Percentiles rank a stretch among this genome's conserved stretches.
These are phyloP conservation scores for Enteromius treurensis DNA, from an alignment of 2,797 vertebrate species.

Conservation along the genomic window DNA sequence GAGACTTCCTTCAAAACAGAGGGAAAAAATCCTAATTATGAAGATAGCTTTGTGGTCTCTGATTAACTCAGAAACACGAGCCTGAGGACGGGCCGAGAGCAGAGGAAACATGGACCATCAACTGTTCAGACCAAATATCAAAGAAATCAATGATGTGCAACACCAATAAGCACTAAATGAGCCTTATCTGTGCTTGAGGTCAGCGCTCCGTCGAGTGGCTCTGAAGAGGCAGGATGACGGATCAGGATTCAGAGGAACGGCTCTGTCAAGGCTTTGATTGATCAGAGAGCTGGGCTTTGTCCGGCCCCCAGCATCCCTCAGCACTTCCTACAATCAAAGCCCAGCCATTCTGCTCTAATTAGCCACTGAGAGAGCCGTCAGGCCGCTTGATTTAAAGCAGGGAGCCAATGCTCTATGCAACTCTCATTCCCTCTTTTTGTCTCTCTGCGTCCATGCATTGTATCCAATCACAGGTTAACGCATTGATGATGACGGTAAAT, in stretches of 20 bases:
- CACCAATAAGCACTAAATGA: slow-evolving; percentile 12
- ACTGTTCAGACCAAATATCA: slow-evolving; percentile 29
- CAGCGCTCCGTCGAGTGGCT: slow-evolving; percentile 7
- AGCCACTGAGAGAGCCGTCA: slow-evolving; percentile 72
- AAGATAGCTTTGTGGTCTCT: neutral
- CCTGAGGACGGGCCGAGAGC: slow-evolving; percentile 1
- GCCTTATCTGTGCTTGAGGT: slow-evolving; percentile 22
- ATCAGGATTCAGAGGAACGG: slow-evolving; percentile 38
- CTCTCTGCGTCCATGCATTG: neutral
- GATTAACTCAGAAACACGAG: neutral
- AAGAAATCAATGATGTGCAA: slow-evolving; percentile 43
- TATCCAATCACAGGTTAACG: slow-evolving; percentile 11
- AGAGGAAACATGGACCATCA: slow-evolving; percentile 29
- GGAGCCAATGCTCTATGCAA: slow-evolving; percentile 12
- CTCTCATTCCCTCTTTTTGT: neutral
- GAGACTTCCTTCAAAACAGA: neutral
- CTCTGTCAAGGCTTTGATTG: slow-evolving; percentile 69
- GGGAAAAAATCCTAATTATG: neutral
- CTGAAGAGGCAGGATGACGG: slow-evolving; percentile 8
- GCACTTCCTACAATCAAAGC: slow-evolving; percentile 79
- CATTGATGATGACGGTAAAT: slow-evolving; percentile 12
- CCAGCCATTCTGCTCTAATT: slow-evolving; percentile 75
- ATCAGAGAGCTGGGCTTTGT: slow-evolving; percentile 60
- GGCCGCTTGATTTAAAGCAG: slow-evolving; percentile 74
- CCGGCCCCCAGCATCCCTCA: slow-evolving; percentile 61